Evolutionary conservation across 1,140 invertebrate species (phyloP), one percentile per base, ranked within the genome.

Genomic region (Euschistus heros): DNA sequence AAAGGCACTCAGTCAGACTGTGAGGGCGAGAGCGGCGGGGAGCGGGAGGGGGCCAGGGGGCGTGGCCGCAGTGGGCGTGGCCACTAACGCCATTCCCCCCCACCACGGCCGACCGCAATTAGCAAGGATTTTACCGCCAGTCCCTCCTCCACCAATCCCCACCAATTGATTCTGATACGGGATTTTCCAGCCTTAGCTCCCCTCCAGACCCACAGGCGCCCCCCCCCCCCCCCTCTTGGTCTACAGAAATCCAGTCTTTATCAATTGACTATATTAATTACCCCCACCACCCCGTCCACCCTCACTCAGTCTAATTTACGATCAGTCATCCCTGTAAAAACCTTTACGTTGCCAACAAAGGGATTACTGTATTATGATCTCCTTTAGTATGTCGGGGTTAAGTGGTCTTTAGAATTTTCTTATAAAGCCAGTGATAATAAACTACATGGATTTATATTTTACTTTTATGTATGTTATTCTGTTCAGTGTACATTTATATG

Each of bases 181-280:
- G 46, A 47, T 47, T 47, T 47, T 15, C 46, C 46, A 30, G 27
- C 27, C 27, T 30, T 30, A 30, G 15, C 46, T 47, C 46, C 18
- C 46, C 46, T 47, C 18, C 46, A 15, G 15, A 15, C 18, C 46
- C 46, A 18, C 46, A 14, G 18, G 46, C 46, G 15, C 15, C 46
- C 46, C 46, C 42, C 42, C 7, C 42, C 42, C 42, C 42, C 18
- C 13, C 46, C 46, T 47, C 46, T 18, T n/a, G 46, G 46, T 47
- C 27, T 30, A 30, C 27, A 30, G 46, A 47, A 47, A 47, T 47
- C 46, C 46, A 47, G 46, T 18, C 46, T 47, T 47, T 47, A 47
- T 47, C 46, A 47, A 47, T 47, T 47, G 46, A 47, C 46, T 47
- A 47, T 47, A 47, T 47, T 47, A 47, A 47, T 47, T 47, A 47